These are phyloP conservation scores for Procambarus clarkii DNA, from an alignment of 1,140 invertebrate species.

Conservation along the genomic window DNA sequence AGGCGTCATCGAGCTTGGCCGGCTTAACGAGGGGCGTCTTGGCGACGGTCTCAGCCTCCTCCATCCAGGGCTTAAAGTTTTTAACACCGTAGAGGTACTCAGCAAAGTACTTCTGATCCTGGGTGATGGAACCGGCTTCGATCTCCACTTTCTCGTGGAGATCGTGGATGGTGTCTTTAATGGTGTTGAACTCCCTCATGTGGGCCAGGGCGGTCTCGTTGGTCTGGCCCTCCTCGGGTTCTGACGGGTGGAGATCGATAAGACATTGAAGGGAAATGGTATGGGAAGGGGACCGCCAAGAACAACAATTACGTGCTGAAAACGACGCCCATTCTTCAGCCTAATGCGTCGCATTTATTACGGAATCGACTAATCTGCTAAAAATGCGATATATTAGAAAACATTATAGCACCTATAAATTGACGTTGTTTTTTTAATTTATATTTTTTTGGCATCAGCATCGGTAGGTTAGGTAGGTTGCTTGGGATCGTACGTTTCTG, in stretches of 20 bases:
- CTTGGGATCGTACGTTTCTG: too few relatives aligned
- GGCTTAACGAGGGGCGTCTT: constrained; percentile 71
- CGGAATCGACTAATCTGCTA: too few relatives aligned
- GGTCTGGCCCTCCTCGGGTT: constrained; percentile 67
- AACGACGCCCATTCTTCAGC: too few relatives aligned
- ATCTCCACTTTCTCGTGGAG: constrained; percentile 71
- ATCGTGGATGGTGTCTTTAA: constrained; percentile 70
- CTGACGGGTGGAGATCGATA: constrained; percentile 22
- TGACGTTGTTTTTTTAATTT: too few relatives aligned
- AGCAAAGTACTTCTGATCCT: constrained; percentile 73
- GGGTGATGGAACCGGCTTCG: constrained; percentile 72
- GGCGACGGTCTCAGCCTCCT: constrained; percentile 65
- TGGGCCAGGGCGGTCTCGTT: constrained; percentile 68
- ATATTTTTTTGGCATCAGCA: too few relatives aligned
- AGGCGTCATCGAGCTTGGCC: constrained; percentile 68
- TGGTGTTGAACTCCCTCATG: constrained; percentile 66
- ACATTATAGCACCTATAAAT: too few relatives aligned
- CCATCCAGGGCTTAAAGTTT: constrained; percentile 73
- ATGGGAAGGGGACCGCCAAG: too few relatives aligned
- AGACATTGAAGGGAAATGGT: too few relatives aligned
- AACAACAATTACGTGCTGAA: too few relatives aligned
- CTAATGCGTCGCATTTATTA: too few relatives aligned
- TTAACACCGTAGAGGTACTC: constrained; percentile 73
- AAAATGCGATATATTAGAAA: too few relatives aligned
- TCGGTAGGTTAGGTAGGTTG: too few relatives aligned